Percentiles rank a stretch among this genome's conserved stretches.
Evolutionary conservation across 2,888 invertebrate genomes (phyloP).

Genomic region (Philopedon plagiatum): DNA sequence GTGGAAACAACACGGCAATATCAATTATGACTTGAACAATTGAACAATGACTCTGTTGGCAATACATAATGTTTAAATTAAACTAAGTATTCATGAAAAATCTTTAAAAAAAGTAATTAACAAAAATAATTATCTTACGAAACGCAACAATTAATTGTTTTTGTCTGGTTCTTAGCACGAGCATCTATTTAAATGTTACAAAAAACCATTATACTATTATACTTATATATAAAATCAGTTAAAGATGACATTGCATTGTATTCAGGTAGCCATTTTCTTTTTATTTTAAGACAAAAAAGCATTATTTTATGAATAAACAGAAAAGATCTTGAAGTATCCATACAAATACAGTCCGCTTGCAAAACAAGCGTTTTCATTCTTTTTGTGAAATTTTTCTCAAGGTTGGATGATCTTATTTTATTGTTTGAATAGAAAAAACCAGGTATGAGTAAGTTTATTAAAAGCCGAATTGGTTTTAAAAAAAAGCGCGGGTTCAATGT

Average conservation of each 20-base stretch:
- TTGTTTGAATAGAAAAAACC: slow-evolving; percentile 5
- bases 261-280: slow-evolving; percentile 1
- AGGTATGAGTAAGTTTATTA: slow-evolving; percentile 1
- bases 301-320: slow-evolving; percentile 9
- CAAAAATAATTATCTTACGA: slow-evolving; percentile 5
- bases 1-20: too few species aligned
- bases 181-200: slow-evolving; percentile 19
- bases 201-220: slow-evolving; percentile 32
- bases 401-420: slow-evolving; percentile 31
- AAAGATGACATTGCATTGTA: slow-evolving; percentile 34
- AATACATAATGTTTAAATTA: slow-evolving; percentile 6
- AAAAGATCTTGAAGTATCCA: slow-evolving; percentile 24
- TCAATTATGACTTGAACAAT: not conserved
- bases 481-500: slow-evolving; percentile 13
- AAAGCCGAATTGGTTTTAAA: not conserved
- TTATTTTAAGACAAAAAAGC: slow-evolving; percentile 12
- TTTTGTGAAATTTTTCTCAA: slow-evolving; percentile 32
- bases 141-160: slow-evolving; percentile 22
- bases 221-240: slow-evolving; percentile 30
- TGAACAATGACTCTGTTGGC: not conserved
- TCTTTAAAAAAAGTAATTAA: slow-evolving; percentile 1
- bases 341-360: slow-evolving; percentile 12
- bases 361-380: not conserved
- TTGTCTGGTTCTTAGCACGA: slow-evolving; percentile 24
- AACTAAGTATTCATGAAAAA: slow-evolving; percentile 1